Conservation (phyloP, 2,888 invertebrate species). For the Nymphalis urticae region DNA sequence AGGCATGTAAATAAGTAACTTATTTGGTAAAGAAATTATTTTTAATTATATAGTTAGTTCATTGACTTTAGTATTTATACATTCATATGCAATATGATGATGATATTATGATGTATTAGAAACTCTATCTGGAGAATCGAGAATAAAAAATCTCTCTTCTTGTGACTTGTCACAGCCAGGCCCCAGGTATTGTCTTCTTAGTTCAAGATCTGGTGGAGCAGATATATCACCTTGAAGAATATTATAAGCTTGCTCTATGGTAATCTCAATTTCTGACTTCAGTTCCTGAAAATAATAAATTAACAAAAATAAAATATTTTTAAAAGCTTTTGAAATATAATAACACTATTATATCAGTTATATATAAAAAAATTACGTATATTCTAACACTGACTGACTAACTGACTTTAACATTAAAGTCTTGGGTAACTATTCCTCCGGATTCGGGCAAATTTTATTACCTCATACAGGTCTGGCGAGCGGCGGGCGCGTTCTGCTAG, state of each 20-base stretch:
- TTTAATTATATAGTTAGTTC: not conserved
- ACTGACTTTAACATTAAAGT: too few species aligned
- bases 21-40: too few species aligned
- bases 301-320: not conserved
- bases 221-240: conserved; percentile 80
- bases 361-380: too few species aligned
- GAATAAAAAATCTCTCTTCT: conserved; percentile 71
- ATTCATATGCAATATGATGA: not conserved
- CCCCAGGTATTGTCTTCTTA: conserved; percentile 70
- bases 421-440: not conserved
- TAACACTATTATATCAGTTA: too few species aligned
- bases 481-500: conserved; percentile 78
- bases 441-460: conserved; percentile 31
- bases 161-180: conserved; percentile 72
- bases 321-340: not conserved
- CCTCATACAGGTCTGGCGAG: conserved; percentile 70
- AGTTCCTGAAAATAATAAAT: conserved; percentile 61
- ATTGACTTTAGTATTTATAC: not conserved
- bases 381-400: too few species aligned
- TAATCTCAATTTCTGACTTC: conserved; percentile 71
- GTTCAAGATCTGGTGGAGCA: conserved; percentile 74
- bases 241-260: conserved; percentile 76
- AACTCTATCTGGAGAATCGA: conserved; percentile 45
- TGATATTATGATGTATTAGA: not conserved
- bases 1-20: too few species aligned